A percentile compares a stretch with the other conserved stretches of the same genome.
phyloP scores from a whole-genome alignment of 2,797 vertebrate species.

The Diceros bicornis region DNA sequence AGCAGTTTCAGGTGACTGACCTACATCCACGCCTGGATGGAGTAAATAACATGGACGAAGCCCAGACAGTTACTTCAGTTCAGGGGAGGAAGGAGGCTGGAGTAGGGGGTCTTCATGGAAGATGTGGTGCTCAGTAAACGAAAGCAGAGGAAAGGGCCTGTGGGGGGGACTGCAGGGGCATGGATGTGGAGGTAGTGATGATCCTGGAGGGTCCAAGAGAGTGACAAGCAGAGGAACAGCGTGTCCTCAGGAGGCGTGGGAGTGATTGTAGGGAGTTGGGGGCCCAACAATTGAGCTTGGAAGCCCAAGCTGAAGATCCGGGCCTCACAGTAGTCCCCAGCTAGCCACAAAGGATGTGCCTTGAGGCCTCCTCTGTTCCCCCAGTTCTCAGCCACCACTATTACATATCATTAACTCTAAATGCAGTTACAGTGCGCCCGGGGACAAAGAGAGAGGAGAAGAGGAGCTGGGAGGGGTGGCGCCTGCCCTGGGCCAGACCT shows the following conservation, averaged over 20 bases:
- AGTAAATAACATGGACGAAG: background rate
- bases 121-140: background rate
- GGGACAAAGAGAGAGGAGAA: background rate
- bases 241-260: background rate
- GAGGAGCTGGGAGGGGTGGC: rapidly evolving
- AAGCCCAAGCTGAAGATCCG: background rate
- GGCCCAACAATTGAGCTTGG: background rate
- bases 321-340: background rate
- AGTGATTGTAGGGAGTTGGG: background rate
- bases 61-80: background rate
- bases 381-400: background rate
- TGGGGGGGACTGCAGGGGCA: rapidly evolving
- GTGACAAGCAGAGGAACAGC: background rate
- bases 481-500: background rate
- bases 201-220: background rate
- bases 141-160: background rate
- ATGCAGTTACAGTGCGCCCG: rapidly evolving
- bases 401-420: background rate
- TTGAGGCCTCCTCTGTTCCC: background rate
- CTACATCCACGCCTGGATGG: background rate
- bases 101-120: background rate
- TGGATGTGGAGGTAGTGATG: no score
- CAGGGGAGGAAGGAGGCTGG: background rate
- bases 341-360: background rate
- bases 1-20: background rate